A percentile compares a stretch with the other conserved stretches of the same genome.
These are phyloP conservation scores for Dynastes tityus DNA, from an alignment of 2,888 invertebrate species.

Conservation along the genomic window DNA sequence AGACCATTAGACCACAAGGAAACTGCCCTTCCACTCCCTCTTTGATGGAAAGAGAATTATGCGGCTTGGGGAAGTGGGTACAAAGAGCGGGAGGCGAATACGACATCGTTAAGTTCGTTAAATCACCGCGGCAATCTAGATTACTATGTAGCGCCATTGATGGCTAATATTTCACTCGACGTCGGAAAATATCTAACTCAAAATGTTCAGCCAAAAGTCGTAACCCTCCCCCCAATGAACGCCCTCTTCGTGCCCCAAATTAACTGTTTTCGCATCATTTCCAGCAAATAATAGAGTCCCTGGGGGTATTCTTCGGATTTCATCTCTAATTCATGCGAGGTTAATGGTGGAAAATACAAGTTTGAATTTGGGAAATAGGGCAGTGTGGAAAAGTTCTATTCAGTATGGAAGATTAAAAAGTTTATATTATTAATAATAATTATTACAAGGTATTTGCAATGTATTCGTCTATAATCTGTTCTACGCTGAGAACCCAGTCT, in stretches of 20 bases:
- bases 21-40: not conserved
- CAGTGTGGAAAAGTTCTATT: too few species aligned
- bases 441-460: too few species aligned
- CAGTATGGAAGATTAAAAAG: too few species aligned
- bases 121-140: not conserved
- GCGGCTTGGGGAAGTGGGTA: not conserved
- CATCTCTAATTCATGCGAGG: not conserved
- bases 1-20: not conserved
- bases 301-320: conserved; percentile 1
- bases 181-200: too few species aligned
- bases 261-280: conserved; percentile 9
- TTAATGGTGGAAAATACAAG: not conserved
- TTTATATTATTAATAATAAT: too few species aligned
- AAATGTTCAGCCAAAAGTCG: not conserved
- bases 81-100: not conserved
- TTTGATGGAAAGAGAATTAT: not conserved
- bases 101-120: conserved; percentile 15
- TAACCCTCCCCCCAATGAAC: not conserved
- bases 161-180: too few species aligned
- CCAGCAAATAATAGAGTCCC: conserved; percentile 6
- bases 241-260: not conserved
- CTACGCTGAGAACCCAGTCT: too few species aligned
- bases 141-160: too few species aligned
- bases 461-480: too few species aligned
- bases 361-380: too few species aligned